Conservation (phyloP, 2,113 vertebrate species). For the Varanus salvator region DNA sequence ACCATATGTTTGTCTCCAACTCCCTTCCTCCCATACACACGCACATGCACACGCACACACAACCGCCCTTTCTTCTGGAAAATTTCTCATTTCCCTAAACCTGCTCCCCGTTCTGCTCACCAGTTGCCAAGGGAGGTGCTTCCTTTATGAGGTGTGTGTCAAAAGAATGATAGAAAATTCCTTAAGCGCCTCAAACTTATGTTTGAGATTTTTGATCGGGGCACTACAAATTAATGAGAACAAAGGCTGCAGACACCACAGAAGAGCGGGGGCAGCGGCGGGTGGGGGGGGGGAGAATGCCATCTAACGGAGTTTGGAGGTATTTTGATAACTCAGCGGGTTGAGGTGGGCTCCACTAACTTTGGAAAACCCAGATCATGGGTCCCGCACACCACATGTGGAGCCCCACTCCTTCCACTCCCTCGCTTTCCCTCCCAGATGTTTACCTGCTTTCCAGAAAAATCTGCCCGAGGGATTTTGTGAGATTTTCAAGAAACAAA, state of each 20-base stretch:
- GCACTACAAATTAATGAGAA: constrained; percentile 76
- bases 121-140: constrained; percentile 74
- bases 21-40: too few relatives aligned
- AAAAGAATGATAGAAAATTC: constrained; percentile 75
- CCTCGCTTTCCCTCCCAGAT: too few relatives aligned
- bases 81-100: constrained; percentile 79
- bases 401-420: neutral
- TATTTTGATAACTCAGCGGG: constrained; percentile 64
- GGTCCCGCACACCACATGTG: neutral
- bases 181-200: constrained; percentile 67
- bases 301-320: constrained; percentile 70
- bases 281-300: constrained; percentile 62
- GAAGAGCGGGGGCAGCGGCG: constrained; percentile 65
- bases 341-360: constrained; percentile 53
- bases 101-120: constrained; percentile 71
- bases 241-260: constrained; percentile 72
- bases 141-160: constrained; percentile 69
- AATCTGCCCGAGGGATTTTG: too few relatives aligned
- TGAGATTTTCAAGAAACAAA: too few relatives aligned
- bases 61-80: constrained; percentile 72
- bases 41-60: neutral
- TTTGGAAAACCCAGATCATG: neutral
- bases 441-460: too few relatives aligned
- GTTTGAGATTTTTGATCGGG: constrained; percentile 70
- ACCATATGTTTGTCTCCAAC: constrained; percentile 91